phyloP scores from a whole-genome alignment of 2,888 invertebrate species.

The Platynereis dumerilii region DNA sequence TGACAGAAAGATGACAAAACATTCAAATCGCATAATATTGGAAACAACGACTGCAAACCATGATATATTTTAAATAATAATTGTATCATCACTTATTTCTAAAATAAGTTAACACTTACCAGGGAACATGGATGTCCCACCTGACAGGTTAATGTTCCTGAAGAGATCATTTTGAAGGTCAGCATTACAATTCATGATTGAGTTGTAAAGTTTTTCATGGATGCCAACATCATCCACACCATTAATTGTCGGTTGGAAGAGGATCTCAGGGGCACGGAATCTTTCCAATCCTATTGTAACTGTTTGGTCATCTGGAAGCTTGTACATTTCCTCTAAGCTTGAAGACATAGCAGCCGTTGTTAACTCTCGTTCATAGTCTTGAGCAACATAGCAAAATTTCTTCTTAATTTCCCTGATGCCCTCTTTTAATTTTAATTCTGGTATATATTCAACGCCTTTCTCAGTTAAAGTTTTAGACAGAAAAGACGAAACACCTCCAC shows the following conservation, averaged over 20 bases:
- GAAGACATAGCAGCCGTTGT: conserved; percentile 40
- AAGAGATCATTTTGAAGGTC: conserved; percentile 50
- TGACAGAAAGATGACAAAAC: too few relatives aligned
- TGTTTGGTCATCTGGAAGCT: conserved; percentile 45
- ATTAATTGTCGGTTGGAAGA: conserved; percentile 35
- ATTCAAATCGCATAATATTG: too few relatives aligned
- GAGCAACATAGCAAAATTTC: conserved; percentile 88
- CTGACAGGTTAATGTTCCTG: conserved; percentile 62
- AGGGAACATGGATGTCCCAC: conserved; percentile 93
- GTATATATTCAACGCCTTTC: not conserved
- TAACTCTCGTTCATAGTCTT: conserved; percentile 87
- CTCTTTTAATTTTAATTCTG: conserved; percentile 71
- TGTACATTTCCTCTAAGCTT: conserved; percentile 41
- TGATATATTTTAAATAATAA: too few relatives aligned
- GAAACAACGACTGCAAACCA: too few relatives aligned
- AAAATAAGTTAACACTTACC: conserved; percentile 68
- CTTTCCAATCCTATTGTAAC: conserved; percentile 50
- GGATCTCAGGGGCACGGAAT: conserved; percentile 37
- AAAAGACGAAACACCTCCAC: not conserved
- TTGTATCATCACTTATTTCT: too few relatives aligned
- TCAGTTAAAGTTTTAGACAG: not conserved
- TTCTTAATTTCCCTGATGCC: conserved; percentile 94
- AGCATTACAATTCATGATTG: conserved; percentile 56
- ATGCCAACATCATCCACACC: conserved; percentile 38
- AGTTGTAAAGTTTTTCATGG: conserved; percentile 46